A percentile compares a stretch with the other conserved stretches of the same genome.
phyloP scores from a whole-genome alignment of 1,140 invertebrate genomes.

The Drosophila nigrodunni region DNA sequence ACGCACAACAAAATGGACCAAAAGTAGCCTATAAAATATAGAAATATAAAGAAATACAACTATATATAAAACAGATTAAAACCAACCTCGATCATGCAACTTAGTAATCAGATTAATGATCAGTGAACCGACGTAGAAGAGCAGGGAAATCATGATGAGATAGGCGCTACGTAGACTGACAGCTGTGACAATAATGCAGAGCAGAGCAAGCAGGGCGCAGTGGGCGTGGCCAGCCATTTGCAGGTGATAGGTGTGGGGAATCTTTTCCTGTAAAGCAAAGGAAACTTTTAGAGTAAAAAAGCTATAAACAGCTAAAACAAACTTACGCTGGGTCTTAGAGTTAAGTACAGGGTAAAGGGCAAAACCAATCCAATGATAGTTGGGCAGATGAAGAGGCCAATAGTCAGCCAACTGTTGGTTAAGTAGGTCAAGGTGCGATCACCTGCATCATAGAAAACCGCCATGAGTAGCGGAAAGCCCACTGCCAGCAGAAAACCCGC shows the following conservation, averaged over 20 bases:
- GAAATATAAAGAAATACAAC: not conserved
- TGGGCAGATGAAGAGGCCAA: slow-evolving; percentile 86
- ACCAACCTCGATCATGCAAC: slow-evolving; percentile 72
- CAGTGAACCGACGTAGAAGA: slow-evolving; percentile 68
- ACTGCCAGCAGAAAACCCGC: slow-evolving; percentile 82
- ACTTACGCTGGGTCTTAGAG: slow-evolving; percentile 86
- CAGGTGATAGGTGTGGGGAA: slow-evolving; percentile 56
- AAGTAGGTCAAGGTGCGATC: slow-evolving; percentile 89
- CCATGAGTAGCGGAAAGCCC: slow-evolving; percentile 85
- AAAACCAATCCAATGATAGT: slow-evolving; percentile 81
- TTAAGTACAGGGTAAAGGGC: slow-evolving; percentile 53
- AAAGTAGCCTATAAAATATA: slow-evolving; percentile 83
- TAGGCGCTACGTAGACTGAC: slow-evolving; percentile 67
- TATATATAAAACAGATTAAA: not conserved
- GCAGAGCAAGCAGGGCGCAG: slow-evolving; percentile 55
- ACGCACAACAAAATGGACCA: slow-evolving; percentile 87
- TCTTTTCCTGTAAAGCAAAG: slow-evolving; percentile 46
- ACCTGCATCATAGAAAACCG: slow-evolving; percentile 82
- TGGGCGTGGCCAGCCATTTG: slow-evolving; percentile 73
- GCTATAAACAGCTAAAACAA: not conserved
- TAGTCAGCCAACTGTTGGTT: slow-evolving; percentile 87
- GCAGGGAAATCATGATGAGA: slow-evolving; percentile 67
- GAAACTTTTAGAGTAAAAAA: not conserved
- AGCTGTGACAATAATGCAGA: slow-evolving; percentile 60
- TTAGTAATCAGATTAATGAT: slow-evolving; percentile 66